Evolutionary conservation across 2,888 invertebrate species (phyloP).

Genomic region (Pristionchus arcanus): DNA sequence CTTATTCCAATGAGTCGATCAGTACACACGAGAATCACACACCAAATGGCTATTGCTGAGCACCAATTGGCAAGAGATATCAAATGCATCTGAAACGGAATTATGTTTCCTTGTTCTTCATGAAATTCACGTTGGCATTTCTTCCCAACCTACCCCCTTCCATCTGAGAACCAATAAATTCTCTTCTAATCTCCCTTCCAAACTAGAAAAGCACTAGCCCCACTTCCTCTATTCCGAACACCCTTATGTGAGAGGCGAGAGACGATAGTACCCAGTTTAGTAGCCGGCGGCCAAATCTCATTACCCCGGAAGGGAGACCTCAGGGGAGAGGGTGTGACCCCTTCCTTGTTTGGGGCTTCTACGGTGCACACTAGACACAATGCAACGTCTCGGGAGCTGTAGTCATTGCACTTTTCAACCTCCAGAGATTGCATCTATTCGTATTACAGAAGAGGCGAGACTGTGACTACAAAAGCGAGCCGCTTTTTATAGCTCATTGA

Average conservation of each 20-base stretch:
- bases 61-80: conserved; percentile 78
- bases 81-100: conserved; percentile 65
- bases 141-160: too few species aligned
- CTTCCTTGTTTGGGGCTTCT: neutral
- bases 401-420: neutral
- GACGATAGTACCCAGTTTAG: conserved; percentile 21
- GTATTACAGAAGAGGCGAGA: too few species aligned
- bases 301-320: conserved; percentile 12
- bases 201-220: neutral
- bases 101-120: neutral
- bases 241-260: neutral
- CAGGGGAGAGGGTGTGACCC: conserved; percentile 23
- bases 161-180: neutral
- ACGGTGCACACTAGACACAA: conserved; percentile 25
- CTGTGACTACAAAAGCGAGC: neutral
- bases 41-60: conserved; percentile 78
- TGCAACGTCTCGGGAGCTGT: neutral
- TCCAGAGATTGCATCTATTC: too few species aligned
- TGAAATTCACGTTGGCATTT: too few species aligned
- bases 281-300: neutral
- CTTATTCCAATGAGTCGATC: conserved; percentile 77
- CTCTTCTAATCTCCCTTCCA: neutral
- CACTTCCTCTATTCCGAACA: neutral
- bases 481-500: neutral
- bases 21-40: conserved; percentile 77